Percentiles rank a stretch among this genome's conserved stretches.
Conservation (phyloP, 2,113 vertebrate genomes). For the Acrocephalus arundinaceus region DNA sequence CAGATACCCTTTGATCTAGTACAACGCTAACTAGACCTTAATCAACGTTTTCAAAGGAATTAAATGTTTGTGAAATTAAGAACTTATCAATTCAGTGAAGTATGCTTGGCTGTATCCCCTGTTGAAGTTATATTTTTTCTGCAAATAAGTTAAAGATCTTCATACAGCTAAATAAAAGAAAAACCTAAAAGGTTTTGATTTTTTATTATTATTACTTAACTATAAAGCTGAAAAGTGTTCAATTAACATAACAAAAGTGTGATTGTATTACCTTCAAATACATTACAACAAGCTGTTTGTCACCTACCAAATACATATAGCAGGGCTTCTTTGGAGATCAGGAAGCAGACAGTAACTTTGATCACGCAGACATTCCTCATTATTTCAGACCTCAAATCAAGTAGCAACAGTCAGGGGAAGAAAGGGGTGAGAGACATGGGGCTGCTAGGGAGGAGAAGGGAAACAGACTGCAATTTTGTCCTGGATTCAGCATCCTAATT, state of each 20-base stretch:
- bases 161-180: conserved; percentile 2
- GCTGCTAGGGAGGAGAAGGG: conserved; percentile 34
- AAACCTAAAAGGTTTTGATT: not conserved
- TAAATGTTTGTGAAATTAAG: not conserved
- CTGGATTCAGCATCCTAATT: conserved; percentile 46
- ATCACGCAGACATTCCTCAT: conserved; percentile 59
- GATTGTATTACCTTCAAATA: conserved; percentile 39
- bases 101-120: not conserved
- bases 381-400: conserved; percentile 69
- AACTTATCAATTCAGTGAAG: not conserved
- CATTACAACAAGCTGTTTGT: conserved; percentile 45
- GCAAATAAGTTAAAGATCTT: conserved; percentile 15
- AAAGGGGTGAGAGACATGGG: conserved; percentile 42
- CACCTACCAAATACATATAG: conserved; percentile 35
- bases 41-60: conserved; percentile 5
- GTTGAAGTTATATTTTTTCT: not conserved
- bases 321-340: conserved; percentile 42
- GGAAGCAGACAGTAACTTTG: conserved; percentile 56
- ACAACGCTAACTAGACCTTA: not conserved
- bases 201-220: conserved; percentile 6
- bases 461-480: conserved; percentile 46
- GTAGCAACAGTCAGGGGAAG: conserved; percentile 45
- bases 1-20: not conserved
- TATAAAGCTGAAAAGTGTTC: conserved; percentile 30
- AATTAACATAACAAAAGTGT: conserved; percentile 4